Percentiles rank a stretch among this genome's conserved stretches.
phyloP scores from a whole-genome alignment of 2,797 vertebrate species.

The Pyrocephalus nanus region DNA sequence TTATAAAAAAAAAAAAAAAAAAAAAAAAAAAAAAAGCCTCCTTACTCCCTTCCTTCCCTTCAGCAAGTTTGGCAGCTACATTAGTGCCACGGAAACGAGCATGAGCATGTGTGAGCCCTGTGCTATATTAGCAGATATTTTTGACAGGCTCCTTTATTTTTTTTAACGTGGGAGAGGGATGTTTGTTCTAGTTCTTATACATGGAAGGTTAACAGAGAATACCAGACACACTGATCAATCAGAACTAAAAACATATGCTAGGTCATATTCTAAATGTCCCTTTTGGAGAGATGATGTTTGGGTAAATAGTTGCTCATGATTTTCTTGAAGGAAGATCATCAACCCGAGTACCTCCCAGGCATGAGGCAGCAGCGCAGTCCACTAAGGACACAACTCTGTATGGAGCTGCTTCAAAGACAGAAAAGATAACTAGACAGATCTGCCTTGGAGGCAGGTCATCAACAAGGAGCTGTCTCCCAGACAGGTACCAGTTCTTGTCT shows the following conservation, averaged over 20 bases:
- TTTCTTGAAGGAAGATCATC: slow-evolving; percentile 52
- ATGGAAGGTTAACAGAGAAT: not conserved
- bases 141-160: slow-evolving; percentile 23
- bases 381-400: slow-evolving; percentile 41
- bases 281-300: slow-evolving; percentile 27
- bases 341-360: slow-evolving; percentile 50
- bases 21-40: not conserved
- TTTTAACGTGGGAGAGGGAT: not conserved
- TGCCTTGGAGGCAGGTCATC: slow-evolving; percentile 74
- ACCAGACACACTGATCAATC: slow-evolving; percentile 15
- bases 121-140: not conserved
- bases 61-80: slow-evolving; percentile 2
- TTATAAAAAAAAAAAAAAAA: not conserved
- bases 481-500: slow-evolving; percentile 55
- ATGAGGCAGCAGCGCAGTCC: slow-evolving; percentile 34
- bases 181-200: not conserved
- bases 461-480: slow-evolving; percentile 53
- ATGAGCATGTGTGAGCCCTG: not conserved
- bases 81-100: not conserved
- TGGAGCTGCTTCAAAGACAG: slow-evolving; percentile 68
- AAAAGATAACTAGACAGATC: slow-evolving; percentile 72
- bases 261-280: not conserved
- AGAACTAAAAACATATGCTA: slow-evolving; percentile 43
- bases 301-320: slow-evolving; percentile 65
- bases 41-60: not conserved